Evolutionary conservation across 2,888 invertebrate species (phyloP).

Genomic region (Philereme vetulata): DNA sequence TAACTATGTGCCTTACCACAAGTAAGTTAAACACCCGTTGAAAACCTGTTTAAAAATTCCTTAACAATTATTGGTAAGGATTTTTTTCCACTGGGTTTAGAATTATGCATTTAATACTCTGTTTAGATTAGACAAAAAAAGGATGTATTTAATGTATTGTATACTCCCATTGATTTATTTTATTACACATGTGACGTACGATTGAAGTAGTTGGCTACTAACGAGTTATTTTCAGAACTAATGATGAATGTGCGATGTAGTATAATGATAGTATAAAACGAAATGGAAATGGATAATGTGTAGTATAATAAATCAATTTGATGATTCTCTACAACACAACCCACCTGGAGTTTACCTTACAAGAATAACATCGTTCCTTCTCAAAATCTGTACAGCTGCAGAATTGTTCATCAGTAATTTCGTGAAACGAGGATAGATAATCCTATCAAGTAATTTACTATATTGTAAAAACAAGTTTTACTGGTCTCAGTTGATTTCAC

Average conservation of each 20-base stretch:
- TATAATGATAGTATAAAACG: neutral
- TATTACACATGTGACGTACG: constrained; percentile 17
- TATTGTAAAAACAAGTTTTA: too few relatives aligned
- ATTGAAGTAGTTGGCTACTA: too few relatives aligned
- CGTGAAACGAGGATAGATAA: too few relatives aligned
- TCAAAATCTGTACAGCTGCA: constrained; percentile 33
- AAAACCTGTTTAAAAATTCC: too few relatives aligned
- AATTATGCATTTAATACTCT: constrained; percentile 3
- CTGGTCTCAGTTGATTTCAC: too few relatives aligned
- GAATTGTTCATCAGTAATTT: constrained; percentile 22
- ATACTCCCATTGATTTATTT: constrained; percentile 29
- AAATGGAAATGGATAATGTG: constrained; percentile 5
- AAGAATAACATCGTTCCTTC: constrained; percentile 27
- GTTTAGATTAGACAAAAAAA: constrained; percentile 27
- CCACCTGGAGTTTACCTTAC: constrained; percentile 41
- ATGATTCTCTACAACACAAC: constrained; percentile 22
- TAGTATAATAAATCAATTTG: constrained; percentile 30
- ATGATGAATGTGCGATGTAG: neutral
- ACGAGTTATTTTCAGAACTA: too few relatives aligned
- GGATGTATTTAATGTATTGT: constrained; percentile 23
- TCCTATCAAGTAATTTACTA: too few relatives aligned
- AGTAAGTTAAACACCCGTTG: too few relatives aligned
- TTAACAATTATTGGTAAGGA: too few relatives aligned
- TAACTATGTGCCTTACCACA: too few relatives aligned
- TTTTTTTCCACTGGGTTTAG: too few relatives aligned